Evolutionary conservation across 1,140 invertebrate genomes (phyloP), one percentile per base, ranked within the genome.

Genomic region (Homalodisca vitripennis): DNA sequence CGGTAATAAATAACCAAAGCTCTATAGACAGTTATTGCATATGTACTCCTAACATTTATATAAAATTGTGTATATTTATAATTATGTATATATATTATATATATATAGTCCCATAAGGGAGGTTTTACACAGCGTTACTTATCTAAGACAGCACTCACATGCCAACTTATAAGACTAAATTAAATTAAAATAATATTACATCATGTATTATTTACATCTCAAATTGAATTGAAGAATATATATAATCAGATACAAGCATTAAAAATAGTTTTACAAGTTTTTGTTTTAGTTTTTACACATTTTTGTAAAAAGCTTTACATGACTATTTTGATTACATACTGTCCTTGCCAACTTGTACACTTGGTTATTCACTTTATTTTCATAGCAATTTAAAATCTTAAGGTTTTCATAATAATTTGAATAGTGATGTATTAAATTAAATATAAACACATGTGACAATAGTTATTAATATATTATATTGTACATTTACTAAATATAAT

Each of bases 21-120:
- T 22, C 55, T 60, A 30, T 51, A 60, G 22, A 60, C 55, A 60
- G 55, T 60, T 60, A 60, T 60, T 60, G 55, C 55, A 60, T 60
- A 60, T 60, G 55, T 60, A 60, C 55, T 60, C 55, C 55, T 60
- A 60, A 60, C 55, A 60, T 60, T 60, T 60, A 60, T 60, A 60
- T 60, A 60, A 60, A 60, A 60, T n/a, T 60, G 55, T 60, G 55
- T 60, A 60, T 60, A 60, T 60, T 60, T 60, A 60, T 60, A 60
- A 60, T 60, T 60, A 60, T 60, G 55, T 60, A 60, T 60, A 60
- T 60, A 30, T 60, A 60, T 60, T 27, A 27, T 60, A 60, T 60
- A 60, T 53, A 53, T 60, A 60, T 60, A 60, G 12, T 24, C 29
- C 55, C 55, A 12, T 60, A 27, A 13, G 14, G 55, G 27, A 60